Conservation (phyloP, 2,888 invertebrate species). For the Erebia epiphron region DNA sequence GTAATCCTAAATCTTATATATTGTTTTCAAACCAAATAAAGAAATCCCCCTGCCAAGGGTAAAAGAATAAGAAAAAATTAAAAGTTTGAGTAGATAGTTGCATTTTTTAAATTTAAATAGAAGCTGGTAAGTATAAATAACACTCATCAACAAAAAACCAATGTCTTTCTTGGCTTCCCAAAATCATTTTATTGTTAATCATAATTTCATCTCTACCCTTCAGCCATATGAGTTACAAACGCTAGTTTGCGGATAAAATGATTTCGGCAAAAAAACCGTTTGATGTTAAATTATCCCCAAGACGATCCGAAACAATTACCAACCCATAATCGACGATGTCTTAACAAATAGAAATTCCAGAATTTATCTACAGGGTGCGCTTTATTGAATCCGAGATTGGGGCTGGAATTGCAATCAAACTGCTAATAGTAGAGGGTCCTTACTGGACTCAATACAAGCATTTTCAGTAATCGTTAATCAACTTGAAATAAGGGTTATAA, state of each 20-base stretch:
- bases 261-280: constrained; percentile 14
- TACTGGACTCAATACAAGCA: constrained; percentile 52
- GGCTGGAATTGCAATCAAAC: constrained; percentile 66
- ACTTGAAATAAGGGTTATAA: constrained; percentile 30
- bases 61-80: too few relatives aligned
- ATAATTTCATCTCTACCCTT: too few relatives aligned
- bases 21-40: too few relatives aligned
- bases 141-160: too few relatives aligned
- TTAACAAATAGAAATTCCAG: constrained; percentile 75
- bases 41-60: too few relatives aligned
- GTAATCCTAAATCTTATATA: too few relatives aligned
- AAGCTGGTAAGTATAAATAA: too few relatives aligned
- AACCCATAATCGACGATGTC: constrained; percentile 68
- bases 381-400: constrained; percentile 68
- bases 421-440: constrained; percentile 62
- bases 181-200: too few relatives aligned
- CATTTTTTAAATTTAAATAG: too few relatives aligned
- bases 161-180: too few relatives aligned
- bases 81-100: too few relatives aligned
- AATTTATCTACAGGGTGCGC: constrained; percentile 69
- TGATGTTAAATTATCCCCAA: constrained; percentile 29
- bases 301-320: constrained; percentile 56
- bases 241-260: background rate
- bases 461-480: constrained; percentile 22
- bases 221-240: background rate